These are phyloP conservation scores for Nephrotoma flavescens DNA, from an alignment of 2,888 invertebrate species.

Conservation along the genomic window DNA sequence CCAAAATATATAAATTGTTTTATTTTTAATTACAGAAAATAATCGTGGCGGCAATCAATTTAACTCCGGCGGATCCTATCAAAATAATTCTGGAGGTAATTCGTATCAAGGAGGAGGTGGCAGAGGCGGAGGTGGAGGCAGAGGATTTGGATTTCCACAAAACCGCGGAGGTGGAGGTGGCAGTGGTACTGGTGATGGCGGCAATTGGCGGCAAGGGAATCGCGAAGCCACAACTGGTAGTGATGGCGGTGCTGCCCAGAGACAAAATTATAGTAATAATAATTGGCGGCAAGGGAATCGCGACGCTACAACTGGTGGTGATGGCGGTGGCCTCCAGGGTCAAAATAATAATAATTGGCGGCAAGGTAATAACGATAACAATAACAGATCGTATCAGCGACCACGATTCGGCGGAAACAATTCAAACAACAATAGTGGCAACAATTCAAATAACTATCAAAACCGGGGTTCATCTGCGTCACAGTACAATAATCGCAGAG, in stretches of 20 bases:
- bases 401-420: neutral
- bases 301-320: neutral
- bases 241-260: neutral
- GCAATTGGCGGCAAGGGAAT: neutral
- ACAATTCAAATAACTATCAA: neutral
- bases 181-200: constrained; percentile 13
- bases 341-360: neutral
- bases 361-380: neutral
- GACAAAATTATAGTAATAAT: neutral
- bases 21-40: neutral
- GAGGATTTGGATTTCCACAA: constrained; percentile 9
- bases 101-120: neutral
- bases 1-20: too few species aligned
- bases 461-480: neutral
- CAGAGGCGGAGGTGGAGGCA: constrained; percentile 11
- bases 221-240: neutral
- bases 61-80: neutral
- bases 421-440: neutral
- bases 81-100: constrained; percentile 3
- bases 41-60: constrained; percentile 5
- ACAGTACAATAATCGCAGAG: neutral
- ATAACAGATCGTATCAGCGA: neutral
- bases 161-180: constrained; percentile 10
- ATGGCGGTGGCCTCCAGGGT: neutral
- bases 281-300: too few species aligned